phyloP scores from a whole-genome alignment of 1,140 invertebrate species.

The Eriocheir sinensis region DNA sequence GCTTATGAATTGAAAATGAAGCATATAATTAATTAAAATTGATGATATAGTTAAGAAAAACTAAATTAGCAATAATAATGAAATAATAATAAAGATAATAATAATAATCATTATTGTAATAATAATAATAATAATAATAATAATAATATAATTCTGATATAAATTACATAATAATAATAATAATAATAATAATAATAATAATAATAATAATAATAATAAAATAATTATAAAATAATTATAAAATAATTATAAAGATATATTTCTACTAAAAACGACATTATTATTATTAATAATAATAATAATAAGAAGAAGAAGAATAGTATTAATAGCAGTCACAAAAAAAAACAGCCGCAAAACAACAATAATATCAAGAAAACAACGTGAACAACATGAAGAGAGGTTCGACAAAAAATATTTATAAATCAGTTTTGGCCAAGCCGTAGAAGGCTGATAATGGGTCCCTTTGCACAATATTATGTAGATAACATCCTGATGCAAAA shows the following conservation, averaged over 20 bases:
- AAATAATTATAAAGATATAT: not conserved
- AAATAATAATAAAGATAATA: too few species aligned
- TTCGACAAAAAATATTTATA: too few species aligned
- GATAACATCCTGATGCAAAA: not conserved
- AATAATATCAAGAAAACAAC: not conserved
- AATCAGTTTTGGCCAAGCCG: too few species aligned
- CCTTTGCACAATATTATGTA: too few species aligned
- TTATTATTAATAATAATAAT: not conserved
- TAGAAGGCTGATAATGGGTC: too few species aligned
- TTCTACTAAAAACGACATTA: not conserved
- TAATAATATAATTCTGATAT: too few species aligned
- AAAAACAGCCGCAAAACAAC: not conserved
- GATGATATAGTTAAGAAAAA: too few species aligned
- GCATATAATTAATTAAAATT: too few species aligned
- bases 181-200: conserved; percentile 28
- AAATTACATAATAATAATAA: not conserved
- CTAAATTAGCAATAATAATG: too few species aligned
- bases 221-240: not conserved
- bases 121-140: too few species aligned
- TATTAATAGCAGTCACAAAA: not conserved
- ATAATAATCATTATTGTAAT: too few species aligned
- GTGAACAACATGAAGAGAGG: not conserved
- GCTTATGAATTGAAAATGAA: too few species aligned
- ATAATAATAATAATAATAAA: conserved; percentile 7
- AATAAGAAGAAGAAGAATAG: not conserved